These are phyloP conservation scores for Corapipo altera DNA, from an alignment of 2,113 vertebrate species.

Conservation along the genomic window DNA sequence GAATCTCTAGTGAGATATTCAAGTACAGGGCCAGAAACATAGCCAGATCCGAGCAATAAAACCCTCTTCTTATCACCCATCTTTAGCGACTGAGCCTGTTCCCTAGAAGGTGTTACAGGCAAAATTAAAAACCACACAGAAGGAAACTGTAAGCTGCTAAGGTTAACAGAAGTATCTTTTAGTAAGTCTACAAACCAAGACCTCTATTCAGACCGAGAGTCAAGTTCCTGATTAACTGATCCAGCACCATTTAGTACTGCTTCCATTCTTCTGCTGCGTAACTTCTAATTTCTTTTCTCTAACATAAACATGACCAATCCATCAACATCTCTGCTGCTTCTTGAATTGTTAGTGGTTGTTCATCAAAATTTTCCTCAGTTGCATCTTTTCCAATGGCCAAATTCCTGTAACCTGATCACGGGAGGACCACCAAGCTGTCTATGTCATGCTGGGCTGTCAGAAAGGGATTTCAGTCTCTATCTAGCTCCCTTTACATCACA, in stretches of 20 bases:
- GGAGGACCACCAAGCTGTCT: background rate
- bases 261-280: background rate
- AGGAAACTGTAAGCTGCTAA: background rate
- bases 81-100: constrained; percentile 79
- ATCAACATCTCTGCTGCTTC: background rate
- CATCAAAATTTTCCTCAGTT: background rate
- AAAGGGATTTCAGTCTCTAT: background rate
- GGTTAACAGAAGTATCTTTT: background rate
- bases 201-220: background rate
- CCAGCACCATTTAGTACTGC: background rate
- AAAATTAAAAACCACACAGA: constrained; percentile 10
- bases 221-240: background rate
- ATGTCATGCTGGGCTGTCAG: background rate
- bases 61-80: constrained; percentile 84
- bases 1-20: constrained; percentile 89
- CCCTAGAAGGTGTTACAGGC: constrained; percentile 71
- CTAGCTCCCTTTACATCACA: background rate
- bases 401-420: background rate
- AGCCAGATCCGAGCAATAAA: constrained; percentile 91
- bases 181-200: background rate
- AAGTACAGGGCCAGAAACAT: constrained; percentile 90
- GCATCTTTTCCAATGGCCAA: background rate
- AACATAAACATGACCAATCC: background rate
- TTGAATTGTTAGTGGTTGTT: background rate
- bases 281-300: background rate